These are phyloP conservation scores for Panthera uncia DNA, from an alignment of 2,113 vertebrate species.

Conservation along the genomic window DNA sequence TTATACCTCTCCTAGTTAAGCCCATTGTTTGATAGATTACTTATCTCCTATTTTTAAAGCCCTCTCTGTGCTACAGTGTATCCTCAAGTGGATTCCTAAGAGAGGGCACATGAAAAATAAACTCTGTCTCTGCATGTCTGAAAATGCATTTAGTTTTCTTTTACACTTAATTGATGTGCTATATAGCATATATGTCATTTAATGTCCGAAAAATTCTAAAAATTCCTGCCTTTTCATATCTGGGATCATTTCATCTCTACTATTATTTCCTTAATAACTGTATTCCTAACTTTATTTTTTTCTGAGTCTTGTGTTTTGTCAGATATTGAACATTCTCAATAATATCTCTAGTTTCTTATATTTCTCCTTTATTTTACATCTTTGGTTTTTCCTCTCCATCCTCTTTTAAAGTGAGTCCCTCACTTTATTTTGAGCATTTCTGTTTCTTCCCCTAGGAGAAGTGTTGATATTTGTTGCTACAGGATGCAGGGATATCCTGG, in stretches of 20 bases:
- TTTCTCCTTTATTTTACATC: neutral
- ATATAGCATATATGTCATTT: neutral
- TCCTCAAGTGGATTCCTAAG: neutral
- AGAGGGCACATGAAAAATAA: neutral
- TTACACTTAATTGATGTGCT: neutral
- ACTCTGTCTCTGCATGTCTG: neutral
- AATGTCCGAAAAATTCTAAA: neutral
- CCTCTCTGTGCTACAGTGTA: neutral
- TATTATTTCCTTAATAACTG: neutral
- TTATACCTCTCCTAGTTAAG: neutral
- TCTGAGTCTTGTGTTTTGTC: neutral
- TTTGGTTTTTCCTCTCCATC: conserved; percentile 6
- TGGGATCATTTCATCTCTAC: neutral
- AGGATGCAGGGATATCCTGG: conserved; percentile 8
- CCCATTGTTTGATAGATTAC: neutral
- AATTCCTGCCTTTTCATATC: neutral
- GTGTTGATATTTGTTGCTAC: neutral
- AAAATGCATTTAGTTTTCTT: neutral
- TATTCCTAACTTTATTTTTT: neutral
- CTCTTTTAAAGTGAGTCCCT: neutral
- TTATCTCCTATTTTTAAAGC: neutral
- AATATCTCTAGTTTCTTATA: neutral
- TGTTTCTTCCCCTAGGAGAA: neutral
- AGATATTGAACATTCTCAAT: neutral
- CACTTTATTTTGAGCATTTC: neutral